These are phyloP conservation scores for Lobophora halterata DNA, from an alignment of 2,888 invertebrate species.

Conservation along the genomic window DNA sequence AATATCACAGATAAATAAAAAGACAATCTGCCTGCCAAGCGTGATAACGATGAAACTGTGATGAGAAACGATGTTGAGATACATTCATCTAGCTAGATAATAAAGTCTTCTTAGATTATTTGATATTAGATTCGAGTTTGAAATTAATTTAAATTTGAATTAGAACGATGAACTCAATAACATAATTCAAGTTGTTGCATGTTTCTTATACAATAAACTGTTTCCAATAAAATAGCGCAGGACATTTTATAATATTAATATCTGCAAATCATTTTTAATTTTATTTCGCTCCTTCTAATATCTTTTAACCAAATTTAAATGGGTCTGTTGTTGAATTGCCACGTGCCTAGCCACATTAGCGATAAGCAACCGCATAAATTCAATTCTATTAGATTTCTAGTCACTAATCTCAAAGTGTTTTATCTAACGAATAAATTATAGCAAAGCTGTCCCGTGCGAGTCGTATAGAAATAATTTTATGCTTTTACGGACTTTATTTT, in stretches of 20 bases:
- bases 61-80: no score
- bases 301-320: constrained; percentile 58
- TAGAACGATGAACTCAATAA: no score
- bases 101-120: no score
- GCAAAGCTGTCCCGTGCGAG: constrained; percentile 58
- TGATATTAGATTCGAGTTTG: no score
- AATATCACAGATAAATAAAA: no score
- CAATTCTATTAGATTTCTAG: constrained; percentile 62
- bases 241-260: constrained; percentile 15
- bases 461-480: constrained; percentile 65
- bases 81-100: no score
- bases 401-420: constrained; percentile 57
- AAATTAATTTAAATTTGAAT: no score
- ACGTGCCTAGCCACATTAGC: constrained; percentile 59
- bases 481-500: constrained; percentile 62
- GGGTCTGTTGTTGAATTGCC: constrained; percentile 52
- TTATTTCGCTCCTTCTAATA: constrained; percentile 25
- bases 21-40: no score
- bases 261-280: constrained; percentile 24
- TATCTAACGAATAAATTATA: constrained; percentile 70
- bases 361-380: constrained; percentile 68
- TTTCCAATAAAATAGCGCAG: background rate
- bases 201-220: constrained; percentile 17
- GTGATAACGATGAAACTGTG: no score
- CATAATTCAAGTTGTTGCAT: no score